Percentiles rank a stretch among this genome's conserved stretches.
phyloP scores from a whole-genome alignment of 2,888 invertebrate genomes.

The Spisula subtruncata region DNA sequence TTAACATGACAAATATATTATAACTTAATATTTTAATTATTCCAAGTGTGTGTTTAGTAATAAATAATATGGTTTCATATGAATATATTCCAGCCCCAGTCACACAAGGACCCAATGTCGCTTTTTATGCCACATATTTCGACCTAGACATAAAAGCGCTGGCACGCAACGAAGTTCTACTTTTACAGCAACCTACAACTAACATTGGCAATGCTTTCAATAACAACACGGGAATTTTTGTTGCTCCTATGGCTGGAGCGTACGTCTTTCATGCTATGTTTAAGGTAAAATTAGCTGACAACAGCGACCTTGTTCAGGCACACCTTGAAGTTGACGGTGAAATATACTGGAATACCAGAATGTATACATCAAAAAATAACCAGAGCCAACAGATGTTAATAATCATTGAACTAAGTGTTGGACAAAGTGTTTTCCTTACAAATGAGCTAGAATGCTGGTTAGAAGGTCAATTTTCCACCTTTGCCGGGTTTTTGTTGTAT shows the following conservation, averaged over 20 bases:
- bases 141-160: neutral
- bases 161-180: neutral
- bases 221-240: conserved; percentile 1
- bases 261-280: conserved; percentile 6
- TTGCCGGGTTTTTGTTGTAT: conserved; percentile 37
- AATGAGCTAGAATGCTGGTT: neutral
- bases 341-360: neutral
- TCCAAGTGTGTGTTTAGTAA: too few species aligned
- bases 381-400: neutral
- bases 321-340: conserved; percentile 19
- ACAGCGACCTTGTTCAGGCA: neutral
- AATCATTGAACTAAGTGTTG: neutral
- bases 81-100: neutral
- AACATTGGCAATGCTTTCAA: conserved; percentile 8
- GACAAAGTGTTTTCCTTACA: neutral
- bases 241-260: conserved; percentile 3
- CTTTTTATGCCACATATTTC: neutral
- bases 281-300: neutral
- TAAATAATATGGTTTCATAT: too few species aligned
- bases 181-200: neutral
- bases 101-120: neutral
- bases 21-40: too few species aligned
- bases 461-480: neutral
- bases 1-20: neutral
- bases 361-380: neutral